Base-by-base conservation (phyloP, 2,888 invertebrate species). In the Congeria kusceri region DNA sequence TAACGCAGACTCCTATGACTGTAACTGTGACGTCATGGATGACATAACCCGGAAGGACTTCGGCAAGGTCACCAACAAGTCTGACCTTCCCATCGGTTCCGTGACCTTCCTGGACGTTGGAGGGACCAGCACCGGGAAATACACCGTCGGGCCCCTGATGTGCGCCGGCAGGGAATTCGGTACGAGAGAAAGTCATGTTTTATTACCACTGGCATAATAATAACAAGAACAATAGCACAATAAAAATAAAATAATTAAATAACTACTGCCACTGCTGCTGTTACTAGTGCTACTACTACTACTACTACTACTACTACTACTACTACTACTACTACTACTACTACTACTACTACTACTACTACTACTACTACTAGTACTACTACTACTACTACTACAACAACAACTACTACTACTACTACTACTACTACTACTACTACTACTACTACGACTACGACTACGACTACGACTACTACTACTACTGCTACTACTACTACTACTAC, bases 11-110 rank as follows among this genome's bases (percentile, higher is more conserved):
- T 23, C 39, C 3, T 56, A 65, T 44, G 80, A 71, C 5, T 92
- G 92, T 75, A 91, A 90, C 72, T 92, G 92, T 77, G 89, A 91
- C 68, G 78, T 85, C 3, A 69, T 61, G n/a, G 90, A 90, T 64
- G 88, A 84, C 1, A 57, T 63, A 0, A 70, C 74, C 1, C 74
- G 87, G 23, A 86, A 74, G 29, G 92, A 92, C 66, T 82, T 89
- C 62, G 92, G 91, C 7, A 29, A 82, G 7, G 79, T 91, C 9
- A 83, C 75, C 23, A 72, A 88, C 76, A 89, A 86, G 61, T 67
- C 67, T 0, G 83, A 89, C 58, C 77, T 92, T 23, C 91, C 92
- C 0, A 68, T 91, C 3, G 77, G 80, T 3, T 61, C 72, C 0
- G 39, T 92, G n/a, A 79, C 71, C 9, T 76, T 87, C 27, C 29